A percentile compares a stretch with the other conserved stretches of the same genome.
Evolutionary conservation across 2,888 invertebrate species (phyloP).

Genomic region (Neelides folsomi): DNA sequence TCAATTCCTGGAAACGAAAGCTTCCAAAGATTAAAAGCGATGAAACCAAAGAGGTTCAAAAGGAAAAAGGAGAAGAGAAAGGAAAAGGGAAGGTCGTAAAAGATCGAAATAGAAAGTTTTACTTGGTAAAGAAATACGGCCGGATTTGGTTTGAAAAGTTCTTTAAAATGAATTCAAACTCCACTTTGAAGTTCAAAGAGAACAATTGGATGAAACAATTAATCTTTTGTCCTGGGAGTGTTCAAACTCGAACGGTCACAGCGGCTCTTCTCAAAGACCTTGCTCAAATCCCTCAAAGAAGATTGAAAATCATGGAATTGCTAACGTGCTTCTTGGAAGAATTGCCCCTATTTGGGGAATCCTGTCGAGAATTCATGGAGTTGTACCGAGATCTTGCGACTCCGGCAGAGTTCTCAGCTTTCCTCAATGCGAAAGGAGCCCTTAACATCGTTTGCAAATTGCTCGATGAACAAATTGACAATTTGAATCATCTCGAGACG

Average conservation of each 20-base stretch:
- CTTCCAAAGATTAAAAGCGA: constrained; percentile 36
- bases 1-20: constrained; percentile 55
- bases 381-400: constrained; percentile 74
- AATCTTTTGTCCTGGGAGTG: constrained; percentile 31
- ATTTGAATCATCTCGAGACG: constrained; percentile 76
- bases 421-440: constrained; percentile 74
- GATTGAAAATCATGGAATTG: constrained; percentile 55
- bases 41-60: background rate
- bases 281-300: constrained; percentile 25
- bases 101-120: constrained; percentile 42
- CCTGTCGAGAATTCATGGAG: constrained; percentile 76
- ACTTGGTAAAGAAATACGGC: constrained; percentile 61
- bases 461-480: constrained; percentile 74
- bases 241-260: constrained; percentile 30
- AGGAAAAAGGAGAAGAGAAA: constrained; percentile 10
- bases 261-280: constrained; percentile 30
- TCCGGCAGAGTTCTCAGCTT: constrained; percentile 84
- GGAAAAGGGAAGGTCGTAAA: constrained; percentile 12
- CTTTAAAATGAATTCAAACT: constrained; percentile 19
- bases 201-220: constrained; percentile 29
- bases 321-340: constrained; percentile 78
- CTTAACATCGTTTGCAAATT: constrained; percentile 70
- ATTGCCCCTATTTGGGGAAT: constrained; percentile 75
- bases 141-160: constrained; percentile 49
- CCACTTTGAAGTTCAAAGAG: constrained; percentile 16